Percentiles rank a stretch among this genome's conserved stretches.
Conservation (phyloP, 2,113 vertebrate genomes). For the Serilophus lunatus region DNA sequence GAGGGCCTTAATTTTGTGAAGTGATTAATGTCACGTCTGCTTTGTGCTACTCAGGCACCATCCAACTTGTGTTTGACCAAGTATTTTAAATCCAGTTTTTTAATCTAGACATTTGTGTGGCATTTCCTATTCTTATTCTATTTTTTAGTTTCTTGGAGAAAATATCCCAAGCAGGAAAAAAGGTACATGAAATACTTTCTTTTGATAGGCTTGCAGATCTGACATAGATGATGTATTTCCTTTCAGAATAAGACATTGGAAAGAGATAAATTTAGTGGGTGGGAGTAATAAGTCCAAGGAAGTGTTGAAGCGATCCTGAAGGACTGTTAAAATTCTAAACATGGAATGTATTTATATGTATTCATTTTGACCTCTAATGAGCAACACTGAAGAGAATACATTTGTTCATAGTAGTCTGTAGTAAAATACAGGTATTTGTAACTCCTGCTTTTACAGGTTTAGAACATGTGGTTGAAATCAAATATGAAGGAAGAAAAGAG, state of each 20-base stretch:
- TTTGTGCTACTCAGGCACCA: background rate
- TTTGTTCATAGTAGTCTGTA: background rate
- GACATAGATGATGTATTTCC: background rate
- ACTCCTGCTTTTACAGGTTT: slow-evolving; percentile 36
- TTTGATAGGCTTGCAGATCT: background rate
- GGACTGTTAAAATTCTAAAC: background rate
- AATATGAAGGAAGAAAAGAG: slow-evolving; percentile 41
- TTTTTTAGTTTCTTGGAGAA: background rate
- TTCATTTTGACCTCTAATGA: background rate
- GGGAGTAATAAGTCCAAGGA: background rate
- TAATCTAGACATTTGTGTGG: background rate
- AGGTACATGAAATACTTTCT: background rate
- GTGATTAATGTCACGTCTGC: background rate
- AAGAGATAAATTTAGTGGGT: background rate
- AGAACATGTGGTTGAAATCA: slow-evolving; percentile 55
- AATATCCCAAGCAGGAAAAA: background rate
- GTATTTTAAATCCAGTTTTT: background rate
- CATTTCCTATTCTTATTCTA: background rate
- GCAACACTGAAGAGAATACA: background rate
- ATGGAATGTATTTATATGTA: background rate
- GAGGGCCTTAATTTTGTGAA: background rate
- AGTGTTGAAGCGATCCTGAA: background rate
- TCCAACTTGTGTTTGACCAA: background rate
- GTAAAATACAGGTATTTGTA: background rate
- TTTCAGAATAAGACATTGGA: background rate